Evolutionary conservation across 2,113 vertebrate genomes (phyloP).

Genomic region (Fukomys damarensis): DNA sequence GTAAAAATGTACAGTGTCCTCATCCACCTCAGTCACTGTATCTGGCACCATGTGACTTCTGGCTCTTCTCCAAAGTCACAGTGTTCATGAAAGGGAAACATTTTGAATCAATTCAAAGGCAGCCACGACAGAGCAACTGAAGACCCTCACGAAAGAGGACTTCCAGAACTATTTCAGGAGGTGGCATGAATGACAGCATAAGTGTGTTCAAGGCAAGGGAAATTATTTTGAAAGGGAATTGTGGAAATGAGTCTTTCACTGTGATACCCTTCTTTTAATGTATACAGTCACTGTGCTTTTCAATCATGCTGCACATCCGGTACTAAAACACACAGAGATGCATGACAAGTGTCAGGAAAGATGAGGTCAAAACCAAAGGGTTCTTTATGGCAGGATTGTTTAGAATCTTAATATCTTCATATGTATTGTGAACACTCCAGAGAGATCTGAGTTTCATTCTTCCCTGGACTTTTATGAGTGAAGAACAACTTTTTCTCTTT

Average conservation of each 20-base stretch:
- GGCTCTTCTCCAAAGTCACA: not conserved
- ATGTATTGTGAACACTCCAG: not conserved
- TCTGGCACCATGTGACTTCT: not conserved
- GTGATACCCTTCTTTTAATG: not conserved
- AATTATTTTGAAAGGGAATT: not conserved
- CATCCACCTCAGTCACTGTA: not conserved
- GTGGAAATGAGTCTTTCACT: not conserved
- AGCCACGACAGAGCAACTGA: not conserved
- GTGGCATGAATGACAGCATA: not conserved
- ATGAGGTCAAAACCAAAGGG: conserved; percentile 9
- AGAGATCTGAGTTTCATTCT: not conserved
- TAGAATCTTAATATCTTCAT: not conserved
- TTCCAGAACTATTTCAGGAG: not conserved
- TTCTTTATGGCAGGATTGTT: not conserved
- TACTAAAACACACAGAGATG: not conserved
- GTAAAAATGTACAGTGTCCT: not conserved
- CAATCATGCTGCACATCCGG: not conserved
- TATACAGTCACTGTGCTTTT: not conserved
- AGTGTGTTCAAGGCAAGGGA: not conserved
- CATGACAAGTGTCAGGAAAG: not conserved
- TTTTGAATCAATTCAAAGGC: not conserved
- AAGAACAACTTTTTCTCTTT: not conserved
- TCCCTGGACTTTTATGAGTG: conserved; percentile 25
- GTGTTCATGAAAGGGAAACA: not conserved
- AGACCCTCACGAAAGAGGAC: not conserved